Base-by-base conservation (phyloP, 2,888 invertebrate genomes). In the Kryphioiulus occultus region DNA sequence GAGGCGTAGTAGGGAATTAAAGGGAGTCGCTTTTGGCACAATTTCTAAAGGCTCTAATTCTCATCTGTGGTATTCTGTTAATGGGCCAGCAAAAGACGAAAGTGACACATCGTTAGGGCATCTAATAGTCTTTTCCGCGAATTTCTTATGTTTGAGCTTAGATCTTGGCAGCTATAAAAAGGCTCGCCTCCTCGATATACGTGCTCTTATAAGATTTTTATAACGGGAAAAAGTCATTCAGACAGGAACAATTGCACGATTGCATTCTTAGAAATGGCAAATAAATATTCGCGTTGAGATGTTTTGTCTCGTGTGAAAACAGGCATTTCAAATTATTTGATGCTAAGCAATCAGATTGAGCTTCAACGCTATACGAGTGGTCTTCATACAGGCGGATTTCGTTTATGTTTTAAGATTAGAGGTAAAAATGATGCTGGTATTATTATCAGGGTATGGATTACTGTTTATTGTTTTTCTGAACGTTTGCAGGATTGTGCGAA, bases 1-100 rank as follows among this genome's bases (percentile, higher is more conserved):
- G 53, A 53, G 53, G 53, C 53, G 53, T 53, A 53, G n/a, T n/a
- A 53, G 53, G 53, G 53, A 53, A 53, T 53, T 53, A 53, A 53
- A 53, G 53, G 19, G 53, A 53, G 53, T 53, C 12, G 53, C 53
- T 53, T 53, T 53, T 53, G 53, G 53, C 53, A 53, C 53, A 53
- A 53, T 53, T 53, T 53, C 53, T 53, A n/a, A 53, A 53, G 53
- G 53, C 53, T 53, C 53, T 53, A 53, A 53, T 53, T 53, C 53
- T 53, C 53, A 53, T 53, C 53, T 53, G 53, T 53, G 53, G 53
- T 53, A n/a, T 53, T 53, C 53, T n/a, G 53, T 53, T 53, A 53
- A 53, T 53, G 53, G 53, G 53, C 19, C n/a, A 53, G 53, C 53
- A 53, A 53, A 53, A 53, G 53, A 53, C 53, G 53, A 53, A 53